phyloP scores from a whole-genome alignment of 2,797 vertebrate species.

The Pangasius djambal region DNA sequence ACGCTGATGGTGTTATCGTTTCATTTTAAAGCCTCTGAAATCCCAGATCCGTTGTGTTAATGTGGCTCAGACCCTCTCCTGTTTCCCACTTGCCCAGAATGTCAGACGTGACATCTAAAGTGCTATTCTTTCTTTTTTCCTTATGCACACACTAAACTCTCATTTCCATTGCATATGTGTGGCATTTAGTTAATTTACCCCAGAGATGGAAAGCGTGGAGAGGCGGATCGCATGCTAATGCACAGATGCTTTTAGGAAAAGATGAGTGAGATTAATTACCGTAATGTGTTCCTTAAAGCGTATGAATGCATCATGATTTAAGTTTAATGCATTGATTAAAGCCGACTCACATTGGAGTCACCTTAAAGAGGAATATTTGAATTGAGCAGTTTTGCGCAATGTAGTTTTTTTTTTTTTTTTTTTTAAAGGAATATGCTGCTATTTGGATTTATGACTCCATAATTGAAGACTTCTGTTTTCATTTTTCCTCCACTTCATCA shows the following conservation, averaged over 20 bases:
- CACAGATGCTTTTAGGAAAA: background rate
- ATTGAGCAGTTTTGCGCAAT: background rate
- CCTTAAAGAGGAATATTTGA: constrained; percentile 10
- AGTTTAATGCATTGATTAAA: constrained; percentile 14
- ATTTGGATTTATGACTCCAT: constrained; percentile 7
- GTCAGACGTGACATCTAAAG: constrained; percentile 29
- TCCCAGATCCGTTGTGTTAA: background rate
- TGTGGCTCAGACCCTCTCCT: background rate
- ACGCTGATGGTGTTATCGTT: background rate
- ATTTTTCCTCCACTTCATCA: background rate
- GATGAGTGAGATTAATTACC: constrained; percentile 27
- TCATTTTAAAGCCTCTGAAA: background rate
- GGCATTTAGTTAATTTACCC: constrained; percentile 42
- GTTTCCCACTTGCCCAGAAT: constrained; percentile 18
- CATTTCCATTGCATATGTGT: constrained; percentile 11
- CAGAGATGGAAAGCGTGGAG: constrained; percentile 4
- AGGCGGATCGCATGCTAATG: background rate
- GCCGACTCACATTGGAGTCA: background rate
- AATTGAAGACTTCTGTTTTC: background rate
- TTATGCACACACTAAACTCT: background rate
- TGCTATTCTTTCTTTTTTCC: background rate
- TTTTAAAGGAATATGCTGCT: background rate
- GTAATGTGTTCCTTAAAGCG: background rate
- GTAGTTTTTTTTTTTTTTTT: too few relatives aligned
- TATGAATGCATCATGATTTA: background rate